Evolutionary conservation across 2,888 invertebrate genomes (phyloP), one percentile per base, ranked within the genome.

Genomic region (Sipunculus nudus): DNA sequence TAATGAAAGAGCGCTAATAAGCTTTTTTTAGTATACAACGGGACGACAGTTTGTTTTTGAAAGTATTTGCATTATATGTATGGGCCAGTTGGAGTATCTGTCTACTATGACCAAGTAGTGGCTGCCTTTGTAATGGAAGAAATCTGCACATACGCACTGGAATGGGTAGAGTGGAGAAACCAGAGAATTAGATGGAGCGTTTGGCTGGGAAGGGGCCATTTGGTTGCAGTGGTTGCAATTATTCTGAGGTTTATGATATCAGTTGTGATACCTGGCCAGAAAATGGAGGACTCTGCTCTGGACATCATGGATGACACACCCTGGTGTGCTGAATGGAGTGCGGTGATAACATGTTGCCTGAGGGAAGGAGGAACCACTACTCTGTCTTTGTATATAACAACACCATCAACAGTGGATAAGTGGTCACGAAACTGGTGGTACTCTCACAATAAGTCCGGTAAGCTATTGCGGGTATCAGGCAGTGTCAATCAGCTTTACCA

Each of bases 261-360:
- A n/a, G 66, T 39, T 2, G 68, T 73, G 19, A 72, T 71, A 10
- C 71, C 71, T 16, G 71, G 69, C 72, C 71, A 74, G 47, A 74
- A 72, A 1, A 73, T 56, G 19, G 70, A 68, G 6, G 61, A 26
- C 47, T 74, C 72, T 8, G 72, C 73, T 41, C 71, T 47, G 13
- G 71, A 38, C 13, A 28, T 60, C 70, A 72, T 75, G 2, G 59
- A 35, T 2, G 72, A 56, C 2, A 66, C 61, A 6, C 73, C 73
- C 54, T 72, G 73, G 45, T 73, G 74, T 21, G 71, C 75, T 13
- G 74, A 60, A 45, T 75, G 70, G 1, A 74, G 59, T 0, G 66
- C 50, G 1, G 8, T 26, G 1, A 74, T 40, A 0, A 70, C 48
- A 10, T 61, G 54, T 1, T 38, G 8, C 13, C 70, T 35, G 8